Percentiles rank a stretch among this genome's conserved stretches.
Conservation (phyloP, 2,888 invertebrate species). For the Trachelus stipa region DNA sequence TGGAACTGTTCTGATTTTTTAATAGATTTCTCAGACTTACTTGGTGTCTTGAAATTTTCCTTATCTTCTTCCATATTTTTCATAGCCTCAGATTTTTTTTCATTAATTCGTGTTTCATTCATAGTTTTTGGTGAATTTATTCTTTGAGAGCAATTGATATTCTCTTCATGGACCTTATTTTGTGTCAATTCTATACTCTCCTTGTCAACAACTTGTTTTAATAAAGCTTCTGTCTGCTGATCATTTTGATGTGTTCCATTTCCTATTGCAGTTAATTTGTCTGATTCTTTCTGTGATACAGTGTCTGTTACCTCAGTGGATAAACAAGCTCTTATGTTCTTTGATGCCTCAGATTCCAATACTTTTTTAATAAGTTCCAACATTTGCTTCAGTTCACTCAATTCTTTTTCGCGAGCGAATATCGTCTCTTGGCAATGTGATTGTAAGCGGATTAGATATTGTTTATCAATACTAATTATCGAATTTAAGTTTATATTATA, state of each 20-base stretch:
- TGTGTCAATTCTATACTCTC: background rate
- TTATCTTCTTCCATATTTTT: background rate
- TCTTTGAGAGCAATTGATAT: background rate
- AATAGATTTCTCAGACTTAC: constrained; percentile 4
- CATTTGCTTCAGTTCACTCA: background rate
- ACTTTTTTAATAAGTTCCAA: background rate
- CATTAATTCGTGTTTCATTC: constrained; percentile 19
- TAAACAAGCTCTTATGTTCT: background rate
- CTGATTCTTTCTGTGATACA: background rate
- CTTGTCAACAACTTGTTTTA: background rate
- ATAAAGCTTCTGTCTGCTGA: background rate
- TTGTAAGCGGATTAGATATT: background rate
- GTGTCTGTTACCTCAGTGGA: background rate
- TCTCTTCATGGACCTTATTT: background rate
- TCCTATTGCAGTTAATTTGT: background rate
- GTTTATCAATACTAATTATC: background rate
- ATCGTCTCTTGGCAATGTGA: background rate
- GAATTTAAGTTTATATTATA: background rate
- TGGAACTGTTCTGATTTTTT: constrained; percentile 7
- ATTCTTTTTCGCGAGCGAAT: background rate
- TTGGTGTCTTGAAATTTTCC: background rate
- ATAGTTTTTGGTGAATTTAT: background rate
- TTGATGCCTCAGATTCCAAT: background rate
- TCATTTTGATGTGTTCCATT: background rate
- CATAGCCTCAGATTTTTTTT: constrained; percentile 4